Conservation (phyloP, 2,797 vertebrate genomes). For the Carapus acus region DNA sequence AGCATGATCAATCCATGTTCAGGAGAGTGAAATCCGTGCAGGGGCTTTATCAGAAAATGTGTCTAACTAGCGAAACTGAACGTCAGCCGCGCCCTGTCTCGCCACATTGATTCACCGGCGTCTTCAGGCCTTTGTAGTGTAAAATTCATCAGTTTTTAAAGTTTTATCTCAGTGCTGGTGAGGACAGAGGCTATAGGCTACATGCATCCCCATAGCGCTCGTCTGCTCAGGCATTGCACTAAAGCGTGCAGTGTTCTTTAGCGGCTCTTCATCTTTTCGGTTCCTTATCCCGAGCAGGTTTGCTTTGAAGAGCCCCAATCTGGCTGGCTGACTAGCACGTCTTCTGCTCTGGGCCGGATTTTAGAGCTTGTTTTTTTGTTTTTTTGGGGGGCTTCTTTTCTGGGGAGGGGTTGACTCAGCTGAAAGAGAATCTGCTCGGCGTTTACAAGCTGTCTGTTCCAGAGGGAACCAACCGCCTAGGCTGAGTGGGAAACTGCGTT, state of each 20-base stretch:
- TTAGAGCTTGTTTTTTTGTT: slow-evolving; percentile 45
- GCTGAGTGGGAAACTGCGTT: slow-evolving; percentile 34
- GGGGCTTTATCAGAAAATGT: not conserved
- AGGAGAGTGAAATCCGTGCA: not conserved
- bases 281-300: slow-evolving; percentile 59
- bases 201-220: slow-evolving; percentile 52
- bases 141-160: slow-evolving; percentile 53
- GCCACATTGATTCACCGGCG: slow-evolving; percentile 47
- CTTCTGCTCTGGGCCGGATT: slow-evolving; percentile 50
- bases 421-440: slow-evolving; percentile 42
- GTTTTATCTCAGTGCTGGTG: slow-evolving; percentile 52
- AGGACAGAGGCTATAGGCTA: slow-evolving; percentile 32
- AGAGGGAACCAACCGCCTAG: slow-evolving; percentile 26
- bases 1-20: not conserved
- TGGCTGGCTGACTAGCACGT: slow-evolving; percentile 41
- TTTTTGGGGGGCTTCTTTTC: too few species aligned
- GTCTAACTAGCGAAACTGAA: not conserved
- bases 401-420: too few species aligned
- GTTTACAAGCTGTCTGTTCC: slow-evolving; percentile 42
- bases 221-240: slow-evolving; percentile 59
- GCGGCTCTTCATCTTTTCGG: slow-evolving; percentile 69
- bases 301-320: slow-evolving; percentile 62
- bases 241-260: slow-evolving; percentile 70
- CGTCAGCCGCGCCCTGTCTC: slow-evolving; percentile 1
- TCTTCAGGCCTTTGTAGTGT: slow-evolving; percentile 46